phyloP scores from a whole-genome alignment of 1,140 invertebrate species.

The Chlorops oryzae region DNA sequence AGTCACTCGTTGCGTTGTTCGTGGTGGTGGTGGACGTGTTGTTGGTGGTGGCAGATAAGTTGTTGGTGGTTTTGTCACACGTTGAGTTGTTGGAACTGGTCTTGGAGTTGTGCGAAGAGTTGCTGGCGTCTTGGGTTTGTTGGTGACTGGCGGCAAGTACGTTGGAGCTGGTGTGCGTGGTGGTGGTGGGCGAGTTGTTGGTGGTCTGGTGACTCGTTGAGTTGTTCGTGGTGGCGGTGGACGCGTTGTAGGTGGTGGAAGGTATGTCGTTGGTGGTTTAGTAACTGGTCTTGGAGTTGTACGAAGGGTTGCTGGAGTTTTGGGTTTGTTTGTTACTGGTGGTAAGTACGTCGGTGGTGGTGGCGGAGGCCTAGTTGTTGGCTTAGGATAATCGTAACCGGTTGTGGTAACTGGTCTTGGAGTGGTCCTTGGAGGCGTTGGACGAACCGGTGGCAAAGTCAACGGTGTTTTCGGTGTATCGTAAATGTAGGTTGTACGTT shows the following conservation, averaged over 20 bases:
- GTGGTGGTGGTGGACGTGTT: conserved; percentile 11
- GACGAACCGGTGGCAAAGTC: conserved; percentile 6
- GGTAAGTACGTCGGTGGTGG: conserved; percentile 9
- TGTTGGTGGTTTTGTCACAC: conserved; percentile 22
- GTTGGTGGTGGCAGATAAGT: conserved; percentile 16
- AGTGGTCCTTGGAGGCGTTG: conserved; percentile 1
- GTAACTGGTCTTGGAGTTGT: not conserved
- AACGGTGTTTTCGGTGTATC: conserved; percentile 4
- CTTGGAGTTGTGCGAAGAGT: conserved; percentile 16
- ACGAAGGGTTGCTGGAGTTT: conserved; percentile 5
- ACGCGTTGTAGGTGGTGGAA: conserved; percentile 13
- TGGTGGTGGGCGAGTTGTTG: conserved; percentile 17
- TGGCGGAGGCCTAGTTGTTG: not conserved
- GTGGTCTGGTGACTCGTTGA: conserved; percentile 19
- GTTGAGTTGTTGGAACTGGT: conserved; percentile 23
- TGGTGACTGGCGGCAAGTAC: conserved; percentile 16
- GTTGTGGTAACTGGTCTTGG: conserved; percentile 6
- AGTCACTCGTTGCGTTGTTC: too few relatives aligned
- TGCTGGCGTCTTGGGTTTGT: conserved; percentile 17
- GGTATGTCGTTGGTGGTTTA: conserved; percentile 9
- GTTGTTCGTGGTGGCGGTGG: conserved; percentile 20
- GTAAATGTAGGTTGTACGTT: not conserved
- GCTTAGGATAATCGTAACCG: not conserved
- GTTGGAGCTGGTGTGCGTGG: conserved; percentile 12
- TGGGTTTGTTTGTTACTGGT: conserved; percentile 11